Base-by-base conservation (phyloP, 2,113 vertebrate genomes). In the Siniperca chuatsi region DNA sequence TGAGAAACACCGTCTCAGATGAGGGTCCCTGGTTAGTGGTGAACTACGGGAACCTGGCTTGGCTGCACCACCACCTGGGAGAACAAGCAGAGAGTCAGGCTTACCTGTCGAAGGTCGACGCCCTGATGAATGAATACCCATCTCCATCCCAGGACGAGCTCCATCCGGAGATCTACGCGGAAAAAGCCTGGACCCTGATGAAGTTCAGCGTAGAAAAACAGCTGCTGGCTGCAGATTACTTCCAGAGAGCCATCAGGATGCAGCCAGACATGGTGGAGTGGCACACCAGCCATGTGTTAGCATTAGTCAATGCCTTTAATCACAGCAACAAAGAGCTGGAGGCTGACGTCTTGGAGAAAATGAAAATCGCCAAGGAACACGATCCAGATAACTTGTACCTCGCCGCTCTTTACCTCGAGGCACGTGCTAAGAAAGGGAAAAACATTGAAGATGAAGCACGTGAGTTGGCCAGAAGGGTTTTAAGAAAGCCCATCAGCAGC, bases 161-260 rank as follows among this genome's bases (percentile, higher is more conserved):
- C n/a, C 92, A 93, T 15, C 83, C 92, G 0, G 94, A 94, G 78
- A 62, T 94, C 50, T 89, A 57, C 1, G 93, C 90, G 2, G 94
- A 95, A 60, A 94, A 93, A 60, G 94, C 85, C 76, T 95, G 93
- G 93, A 93, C 88, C 4, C 81, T 95, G 78, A 94, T 94, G 93
- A 90, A 85, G 54, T 90, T 93, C 9, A 13, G 67, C 4, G 0
- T 1, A 54, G 75, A 69, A 7, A 15, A 73, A n/a, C 79, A 12
- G 66, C 67, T 5, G 7, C 33, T 37, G 55, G 94, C 87, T 5
- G 70, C 35, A 6, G 84, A 92, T 6, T 84, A 35, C 44, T 94
- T 95, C 75, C 84, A 90, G 76, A 91, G 42, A 81, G 93, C 93
- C 18, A 85, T 93, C 70, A 64, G 86, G 83, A 90, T 92, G 89